phyloP scores from a whole-genome alignment of 2,888 invertebrate species.

The Campoletis raptor region DNA sequence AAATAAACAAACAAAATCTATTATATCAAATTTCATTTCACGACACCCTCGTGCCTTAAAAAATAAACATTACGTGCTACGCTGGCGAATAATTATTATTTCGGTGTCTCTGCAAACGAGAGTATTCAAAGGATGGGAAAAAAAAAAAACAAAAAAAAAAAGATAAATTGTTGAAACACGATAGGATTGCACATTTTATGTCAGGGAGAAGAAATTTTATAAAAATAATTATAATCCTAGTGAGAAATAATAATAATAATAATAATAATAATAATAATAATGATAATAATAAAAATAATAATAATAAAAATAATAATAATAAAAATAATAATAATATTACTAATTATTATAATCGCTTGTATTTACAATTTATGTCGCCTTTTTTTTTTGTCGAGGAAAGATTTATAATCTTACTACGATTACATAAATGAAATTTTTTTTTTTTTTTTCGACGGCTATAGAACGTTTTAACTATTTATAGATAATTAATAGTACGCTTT shows the following conservation, averaged over 20 bases:
- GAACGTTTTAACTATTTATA: constrained; percentile 56
- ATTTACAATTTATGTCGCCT: constrained; percentile 57
- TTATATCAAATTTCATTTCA: constrained; percentile 78
- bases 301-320: constrained; percentile 43
- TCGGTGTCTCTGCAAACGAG: constrained; percentile 41
- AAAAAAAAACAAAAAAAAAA: not conserved
- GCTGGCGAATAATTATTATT: constrained; percentile 68
- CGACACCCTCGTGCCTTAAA: constrained; percentile 8
- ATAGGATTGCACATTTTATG: constrained; percentile 69
- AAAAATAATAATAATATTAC: constrained; percentile 42
- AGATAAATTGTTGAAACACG: constrained; percentile 35
- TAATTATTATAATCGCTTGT: constrained; percentile 53
- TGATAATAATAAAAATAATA: constrained; percentile 35
- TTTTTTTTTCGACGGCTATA: constrained; percentile 36
- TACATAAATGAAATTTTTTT: constrained; percentile 22
- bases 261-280: constrained; percentile 44
- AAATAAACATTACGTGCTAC: constrained; percentile 46
- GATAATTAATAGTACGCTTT: constrained; percentile 54
- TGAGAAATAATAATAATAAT: constrained; percentile 34
- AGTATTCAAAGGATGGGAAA: not conserved
- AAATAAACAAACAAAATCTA: constrained; percentile 83
- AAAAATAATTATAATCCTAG: constrained; percentile 39
- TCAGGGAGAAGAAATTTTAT: constrained; percentile 19
- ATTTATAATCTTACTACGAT: constrained; percentile 63
- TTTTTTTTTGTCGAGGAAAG: constrained; percentile 27